phyloP scores from a whole-genome alignment of 1,140 invertebrate species.

The Aporrectodea caliginosa region DNA sequence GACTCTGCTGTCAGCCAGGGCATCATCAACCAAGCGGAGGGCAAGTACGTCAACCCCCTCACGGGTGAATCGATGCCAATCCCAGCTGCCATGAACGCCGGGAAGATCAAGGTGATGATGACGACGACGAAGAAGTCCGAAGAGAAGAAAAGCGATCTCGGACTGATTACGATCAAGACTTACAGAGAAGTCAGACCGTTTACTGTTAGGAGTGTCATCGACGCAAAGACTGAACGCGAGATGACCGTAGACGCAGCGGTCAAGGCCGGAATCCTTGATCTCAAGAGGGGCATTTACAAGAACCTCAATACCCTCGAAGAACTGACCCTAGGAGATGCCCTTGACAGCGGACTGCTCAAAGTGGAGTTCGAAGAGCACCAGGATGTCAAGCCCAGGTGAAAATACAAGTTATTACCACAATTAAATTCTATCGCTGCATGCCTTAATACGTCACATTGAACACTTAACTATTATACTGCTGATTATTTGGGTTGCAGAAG shows the following conservation, averaged over 20 bases:
- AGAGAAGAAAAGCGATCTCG: constrained; percentile 27
- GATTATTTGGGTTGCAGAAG: too few relatives aligned
- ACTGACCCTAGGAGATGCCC: constrained; percentile 24
- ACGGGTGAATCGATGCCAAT: constrained; percentile 26
- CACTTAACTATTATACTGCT: too few relatives aligned
- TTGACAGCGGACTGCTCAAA: constrained; percentile 24
- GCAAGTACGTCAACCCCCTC: constrained; percentile 22
- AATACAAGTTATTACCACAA: too few relatives aligned
- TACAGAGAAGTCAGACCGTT: constrained; percentile 27
- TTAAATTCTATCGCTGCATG: too few relatives aligned
- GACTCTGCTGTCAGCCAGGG: constrained; percentile 19
- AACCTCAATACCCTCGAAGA: constrained; percentile 5
- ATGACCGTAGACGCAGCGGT: constrained; percentile 27
- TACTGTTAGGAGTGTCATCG: constrained; percentile 24
- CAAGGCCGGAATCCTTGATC: constrained; percentile 19
- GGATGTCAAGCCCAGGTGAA: not conserved
- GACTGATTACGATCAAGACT: constrained; percentile 27
- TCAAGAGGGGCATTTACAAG: constrained; percentile 15
- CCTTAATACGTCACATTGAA: too few relatives aligned
- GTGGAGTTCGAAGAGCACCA: constrained; percentile 25
- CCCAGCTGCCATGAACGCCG: constrained; percentile 31
- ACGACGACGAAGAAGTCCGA: constrained; percentile 27
- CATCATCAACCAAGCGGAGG: constrained; percentile 24
- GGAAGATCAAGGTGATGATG: constrained; percentile 29
- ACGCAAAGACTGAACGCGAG: constrained; percentile 8